Evolutionary conservation across 2,113 vertebrate species (phyloP).

Genomic region (Microcebus griseorufus): DNA sequence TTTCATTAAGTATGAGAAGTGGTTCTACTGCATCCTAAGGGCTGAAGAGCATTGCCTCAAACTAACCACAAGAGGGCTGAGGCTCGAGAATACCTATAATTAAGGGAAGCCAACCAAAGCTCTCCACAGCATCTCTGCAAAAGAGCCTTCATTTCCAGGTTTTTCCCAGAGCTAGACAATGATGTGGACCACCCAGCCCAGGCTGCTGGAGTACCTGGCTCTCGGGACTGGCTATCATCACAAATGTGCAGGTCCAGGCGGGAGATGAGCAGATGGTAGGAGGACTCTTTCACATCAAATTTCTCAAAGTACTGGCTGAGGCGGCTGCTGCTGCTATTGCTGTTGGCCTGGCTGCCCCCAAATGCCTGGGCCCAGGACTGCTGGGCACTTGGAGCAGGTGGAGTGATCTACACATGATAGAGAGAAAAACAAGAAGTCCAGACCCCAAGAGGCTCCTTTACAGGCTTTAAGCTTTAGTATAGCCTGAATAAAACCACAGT

Average conservation of each 20-base stretch:
- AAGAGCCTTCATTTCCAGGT: background rate
- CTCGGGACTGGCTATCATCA: conserved; percentile 92
- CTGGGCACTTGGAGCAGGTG: conserved; percentile 90
- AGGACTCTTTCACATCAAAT: conserved; percentile 96
- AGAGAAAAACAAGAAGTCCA: conserved; percentile 34
- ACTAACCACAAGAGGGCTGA: background rate
- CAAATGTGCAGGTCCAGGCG: conserved; percentile 97
- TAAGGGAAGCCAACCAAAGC: background rate
- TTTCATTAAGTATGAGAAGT: background rate
- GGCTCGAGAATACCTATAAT: background rate
- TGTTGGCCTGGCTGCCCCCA: conserved; percentile 64
- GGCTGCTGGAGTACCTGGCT: conserved; percentile 86
- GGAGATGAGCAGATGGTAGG: conserved; percentile 97
- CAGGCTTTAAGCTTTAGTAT: background rate
- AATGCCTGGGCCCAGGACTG: conserved; percentile 91
- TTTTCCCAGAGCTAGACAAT: background rate
- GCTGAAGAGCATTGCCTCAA: background rate
- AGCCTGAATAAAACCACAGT: background rate
- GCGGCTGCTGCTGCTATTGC: conserved; percentile 85
- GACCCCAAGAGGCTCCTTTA: background rate
- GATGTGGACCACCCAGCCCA: background rate
- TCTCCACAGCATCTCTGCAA: background rate
- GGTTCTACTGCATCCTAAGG: background rate
- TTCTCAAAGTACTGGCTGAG: conserved; percentile 95
- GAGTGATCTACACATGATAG: conserved; percentile 86